Percentiles rank a stretch among this genome's conserved stretches.
Conservation (phyloP, 1,140 invertebrate genomes). For the Sycobia sp. region DNA sequence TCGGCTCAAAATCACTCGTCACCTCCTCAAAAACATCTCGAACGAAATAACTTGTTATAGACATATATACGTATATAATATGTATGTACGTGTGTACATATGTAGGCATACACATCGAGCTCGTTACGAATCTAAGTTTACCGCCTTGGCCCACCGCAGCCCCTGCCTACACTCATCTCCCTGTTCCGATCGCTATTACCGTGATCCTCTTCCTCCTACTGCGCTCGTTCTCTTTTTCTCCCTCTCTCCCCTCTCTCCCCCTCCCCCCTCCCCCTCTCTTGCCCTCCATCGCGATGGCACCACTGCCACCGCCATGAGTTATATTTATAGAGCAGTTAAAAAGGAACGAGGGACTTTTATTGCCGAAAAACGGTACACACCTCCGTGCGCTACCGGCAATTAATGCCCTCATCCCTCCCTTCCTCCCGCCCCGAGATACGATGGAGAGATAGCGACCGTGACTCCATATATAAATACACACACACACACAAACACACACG, state of each 20-base stretch:
- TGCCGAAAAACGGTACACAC: constrained; percentile 30
- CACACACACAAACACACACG: no score
- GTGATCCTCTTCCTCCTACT: no score
- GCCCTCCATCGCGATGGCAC: neutral
- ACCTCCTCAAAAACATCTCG: no score
- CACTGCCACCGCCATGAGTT: neutral
- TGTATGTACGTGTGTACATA: no score
- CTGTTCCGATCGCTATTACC: no score
- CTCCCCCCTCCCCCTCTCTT: neutral
- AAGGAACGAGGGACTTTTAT: constrained; percentile 13
- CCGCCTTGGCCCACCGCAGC: neutral
- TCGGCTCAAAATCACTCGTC: no score
- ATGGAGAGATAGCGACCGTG: neutral
- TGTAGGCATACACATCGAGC: no score
- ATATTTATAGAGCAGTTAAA: constrained; percentile 30
- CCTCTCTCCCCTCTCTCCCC: neutral
- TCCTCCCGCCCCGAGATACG: neutral
- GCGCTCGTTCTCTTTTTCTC: neutral
- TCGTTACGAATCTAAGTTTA: constrained; percentile 16
- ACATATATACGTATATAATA: no score
- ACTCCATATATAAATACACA: neutral
- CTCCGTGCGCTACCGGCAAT: constrained; percentile 21
- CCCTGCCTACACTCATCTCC: no score
- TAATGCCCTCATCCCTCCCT: constrained; percentile 4
- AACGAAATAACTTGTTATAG: no score